phyloP scores from a whole-genome alignment of 2,113 vertebrate genomes.

The Epinephelus fuscoguttatus region DNA sequence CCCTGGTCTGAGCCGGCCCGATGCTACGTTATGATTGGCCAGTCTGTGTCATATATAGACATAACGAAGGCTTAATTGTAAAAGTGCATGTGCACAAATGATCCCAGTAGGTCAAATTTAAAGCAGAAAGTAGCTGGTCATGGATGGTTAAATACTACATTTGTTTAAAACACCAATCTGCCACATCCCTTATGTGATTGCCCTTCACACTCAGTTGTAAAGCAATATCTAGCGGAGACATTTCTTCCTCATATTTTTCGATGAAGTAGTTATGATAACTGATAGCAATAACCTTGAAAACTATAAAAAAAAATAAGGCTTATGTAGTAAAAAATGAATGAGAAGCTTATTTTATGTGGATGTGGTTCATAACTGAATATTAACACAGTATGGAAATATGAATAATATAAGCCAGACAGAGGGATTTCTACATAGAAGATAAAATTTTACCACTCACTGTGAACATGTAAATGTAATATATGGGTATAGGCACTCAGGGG shows the following conservation, averaged over 20 bases:
- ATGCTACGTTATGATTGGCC: too few relatives aligned
- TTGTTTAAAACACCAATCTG: not conserved
- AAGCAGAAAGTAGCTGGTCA: not conserved
- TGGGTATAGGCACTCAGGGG: not conserved
- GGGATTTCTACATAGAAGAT: slow-evolving; percentile 3
- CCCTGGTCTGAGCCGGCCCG: too few relatives aligned
- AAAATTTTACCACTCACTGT: not conserved
- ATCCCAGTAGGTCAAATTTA: not conserved
- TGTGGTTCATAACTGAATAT: not conserved
- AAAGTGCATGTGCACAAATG: not conserved
- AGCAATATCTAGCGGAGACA: not conserved
- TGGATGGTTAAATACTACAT: not conserved
- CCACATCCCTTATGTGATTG: not conserved
- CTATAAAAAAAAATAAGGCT: not conserved
- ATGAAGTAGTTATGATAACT: not conserved
- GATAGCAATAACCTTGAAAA: not conserved
- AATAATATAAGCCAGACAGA: not conserved
- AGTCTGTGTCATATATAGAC: too few relatives aligned
- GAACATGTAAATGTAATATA: not conserved
- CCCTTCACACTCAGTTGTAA: not conserved
- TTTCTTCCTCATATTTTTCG: not conserved
- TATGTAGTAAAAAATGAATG: not conserved
- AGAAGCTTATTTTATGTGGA: not conserved
- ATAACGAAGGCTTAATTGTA: too few relatives aligned
- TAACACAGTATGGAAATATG: not conserved